Percentiles rank a stretch among this genome's conserved stretches.
Conservation (phyloP, 1,140 invertebrate species). For the Drosophila pallidifrons region DNA sequence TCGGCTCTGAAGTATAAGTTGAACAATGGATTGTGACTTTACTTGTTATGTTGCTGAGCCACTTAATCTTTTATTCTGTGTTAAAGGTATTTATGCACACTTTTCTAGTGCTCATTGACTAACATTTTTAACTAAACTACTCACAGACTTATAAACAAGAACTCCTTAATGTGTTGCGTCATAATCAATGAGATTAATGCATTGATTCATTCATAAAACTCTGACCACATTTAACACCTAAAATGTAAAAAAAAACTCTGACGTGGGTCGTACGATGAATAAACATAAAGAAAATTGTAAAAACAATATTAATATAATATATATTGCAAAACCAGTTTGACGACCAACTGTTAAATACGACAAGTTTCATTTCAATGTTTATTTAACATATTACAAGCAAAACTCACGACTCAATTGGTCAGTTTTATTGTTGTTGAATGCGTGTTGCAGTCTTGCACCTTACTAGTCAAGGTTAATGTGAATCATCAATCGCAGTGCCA, state of each 20-base stretch:
- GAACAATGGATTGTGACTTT: slow-evolving; percentile 68
- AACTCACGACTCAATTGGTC: neutral
- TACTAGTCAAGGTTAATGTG: slow-evolving; percentile 66
- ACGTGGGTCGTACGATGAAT: slow-evolving; percentile 13
- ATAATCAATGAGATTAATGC: slow-evolving; percentile 27
- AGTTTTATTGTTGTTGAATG: slow-evolving; percentile 41
- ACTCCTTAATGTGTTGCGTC: slow-evolving; percentile 23
- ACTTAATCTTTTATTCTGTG: neutral
- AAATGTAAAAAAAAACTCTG: slow-evolving; percentile 32
- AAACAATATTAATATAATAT: slow-evolving; percentile 16
- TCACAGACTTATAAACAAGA: slow-evolving; percentile 24
- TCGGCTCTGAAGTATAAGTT: slow-evolving; percentile 55
- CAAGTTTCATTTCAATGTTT: neutral
- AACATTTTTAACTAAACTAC: slow-evolving; percentile 54
- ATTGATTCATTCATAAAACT: slow-evolving; percentile 52
- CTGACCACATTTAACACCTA: slow-evolving; percentile 44
- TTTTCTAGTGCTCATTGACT: slow-evolving; percentile 61
- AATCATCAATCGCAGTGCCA: slow-evolving; percentile 8
- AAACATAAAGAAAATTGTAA: neutral
- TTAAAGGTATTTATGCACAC: slow-evolving; percentile 66
- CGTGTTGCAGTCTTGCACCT: slow-evolving; percentile 51
- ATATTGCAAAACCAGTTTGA: slow-evolving; percentile 29
- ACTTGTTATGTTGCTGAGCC: slow-evolving; percentile 3
- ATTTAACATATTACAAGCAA: neutral
- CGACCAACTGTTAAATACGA: slow-evolving; percentile 18